Evolutionary conservation across 2,888 invertebrate genomes (phyloP), one percentile per base, ranked within the genome.

Genomic region (Apamea epomidion): DNA sequence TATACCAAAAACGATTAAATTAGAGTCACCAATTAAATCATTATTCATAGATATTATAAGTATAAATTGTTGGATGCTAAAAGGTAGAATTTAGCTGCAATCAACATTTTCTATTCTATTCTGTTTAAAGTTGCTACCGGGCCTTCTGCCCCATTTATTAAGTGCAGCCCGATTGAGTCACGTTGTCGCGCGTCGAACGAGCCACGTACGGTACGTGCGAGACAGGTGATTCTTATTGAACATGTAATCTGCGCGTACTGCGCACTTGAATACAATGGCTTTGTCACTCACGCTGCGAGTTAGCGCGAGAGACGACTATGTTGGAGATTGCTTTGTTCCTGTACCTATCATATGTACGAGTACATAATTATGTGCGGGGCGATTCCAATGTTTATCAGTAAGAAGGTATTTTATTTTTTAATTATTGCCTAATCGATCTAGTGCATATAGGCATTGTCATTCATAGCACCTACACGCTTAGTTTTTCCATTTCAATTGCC

Each of bases 161-260:
- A 37, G 12, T 37, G 73, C 64, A 18, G 10, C 45, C 1, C 48
- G 29, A 45, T 32, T 1, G 73, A n/a, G 74, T 37, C 74, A 87
- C 74, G 85, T 64, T 14, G 62, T 45, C 73, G 67, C 84, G 37
- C 42, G 62, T 45, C 48, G 48, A 32, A 14, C 74, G 51, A 68
- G 51, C 21, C 85, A 75, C 85, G 87, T 75, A 7, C 85, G 62
- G 51, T 32, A 75, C 87, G 87, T 84, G 87, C 14, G 81, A 67
- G 69, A 70, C 87, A 84, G 85, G 76, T 87, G 85, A 87, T 75
- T 84, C 85, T 79, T 72, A 85, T 67, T 84, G 74, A 84, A 75
- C 85, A 81, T 70, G 81, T 75, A 76, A 84, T 81, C 85, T 77
- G 76, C 65, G 60, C 42, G 42, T 54, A 72, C 71, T 74, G 42